Evolutionary conservation across 2,888 invertebrate species (phyloP).

Genomic region (Drosophila seclusa): DNA sequence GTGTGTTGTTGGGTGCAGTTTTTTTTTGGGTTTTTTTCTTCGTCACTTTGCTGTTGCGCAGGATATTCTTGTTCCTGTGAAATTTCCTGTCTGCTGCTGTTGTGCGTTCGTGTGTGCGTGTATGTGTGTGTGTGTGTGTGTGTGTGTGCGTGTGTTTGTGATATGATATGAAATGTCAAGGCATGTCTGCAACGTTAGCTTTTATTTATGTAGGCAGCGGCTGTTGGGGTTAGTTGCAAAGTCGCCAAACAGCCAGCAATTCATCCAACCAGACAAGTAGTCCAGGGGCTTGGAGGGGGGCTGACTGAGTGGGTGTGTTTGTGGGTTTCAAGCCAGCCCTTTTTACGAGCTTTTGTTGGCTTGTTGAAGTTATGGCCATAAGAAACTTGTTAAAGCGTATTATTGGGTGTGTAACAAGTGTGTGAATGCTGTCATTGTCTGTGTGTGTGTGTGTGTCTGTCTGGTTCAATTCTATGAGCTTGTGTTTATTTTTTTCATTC

Average conservation of each 20-base stretch:
- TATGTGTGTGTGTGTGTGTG: slow-evolving; percentile 6
- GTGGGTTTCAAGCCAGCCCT: slow-evolving; percentile 54
- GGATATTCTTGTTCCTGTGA: slow-evolving; percentile 40
- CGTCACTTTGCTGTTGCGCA: slow-evolving; percentile 11
- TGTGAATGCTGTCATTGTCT: slow-evolving; percentile 29
- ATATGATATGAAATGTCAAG: slow-evolving; percentile 75
- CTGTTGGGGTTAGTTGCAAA: slow-evolving; percentile 61
- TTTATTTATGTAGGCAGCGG: slow-evolving; percentile 69
- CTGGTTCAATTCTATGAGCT: slow-evolving; percentile 13
- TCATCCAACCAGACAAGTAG: slow-evolving; percentile 14
- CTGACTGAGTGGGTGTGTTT: background rate
- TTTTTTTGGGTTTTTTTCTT: slow-evolving; percentile 22
- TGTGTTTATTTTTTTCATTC: slow-evolving; percentile 55
- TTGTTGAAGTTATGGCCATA: slow-evolving; percentile 81
- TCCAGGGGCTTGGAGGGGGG: background rate
- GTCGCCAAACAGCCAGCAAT: slow-evolving; percentile 49
- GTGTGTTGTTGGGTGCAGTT: slow-evolving; percentile 39
- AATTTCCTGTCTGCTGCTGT: slow-evolving; percentile 43
- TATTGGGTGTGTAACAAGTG: slow-evolving; percentile 80
- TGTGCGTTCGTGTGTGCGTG: slow-evolving; percentile 18
- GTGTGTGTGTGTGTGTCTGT: slow-evolving; percentile 34
- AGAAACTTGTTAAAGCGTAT: slow-evolving; percentile 80
- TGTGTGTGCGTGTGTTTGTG: slow-evolving; percentile 19
- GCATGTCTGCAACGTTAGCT: slow-evolving; percentile 65
- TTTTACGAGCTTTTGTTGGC: slow-evolving; percentile 78